Base-by-base conservation (phyloP, 2,888 invertebrate genomes). In the Pinctada fucata region DNA sequence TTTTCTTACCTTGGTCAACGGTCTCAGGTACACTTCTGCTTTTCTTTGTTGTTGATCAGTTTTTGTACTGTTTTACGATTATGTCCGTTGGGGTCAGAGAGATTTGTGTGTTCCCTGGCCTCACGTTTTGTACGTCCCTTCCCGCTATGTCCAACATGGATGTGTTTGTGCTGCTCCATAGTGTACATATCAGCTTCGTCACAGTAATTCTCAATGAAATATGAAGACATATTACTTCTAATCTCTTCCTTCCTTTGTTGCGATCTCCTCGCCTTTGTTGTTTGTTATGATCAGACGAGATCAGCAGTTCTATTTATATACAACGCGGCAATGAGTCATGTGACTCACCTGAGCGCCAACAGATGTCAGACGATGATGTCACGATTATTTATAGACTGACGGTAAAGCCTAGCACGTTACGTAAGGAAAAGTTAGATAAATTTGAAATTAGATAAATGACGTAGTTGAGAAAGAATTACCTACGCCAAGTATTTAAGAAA, bases 21-120 rank as follows among this genome's bases (percentile, higher is more conserved):
- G 31, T 31, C 31, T 58, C 58, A 58, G 58, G 8, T 58, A 6
- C 13, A 13, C 13, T 13, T 58, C 47, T 76, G 76, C 45, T 81
- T 81, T 49, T 88, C 84, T 50, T 86, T 82, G 76, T 86, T 88
- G 82, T 90, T 90, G 70, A 89, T 72, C 5, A 90, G 83, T 82
- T 90, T 90, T 79, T 85, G 87, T 16, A 96, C 94, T 91, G 97
- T 95, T 94, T 98, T 98, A 93, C 98, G 95, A 72, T 97, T 96
- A 94, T 98, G 97, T 87, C 98, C 98, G 91, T 95, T 95, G 83
- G 97, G 97, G 93, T 98, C 97, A 93, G 95, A 95, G 93, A 97
- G 97, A 93, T 98, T 98, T 65, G 97, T 97, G 93, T 97, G 97
- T 87, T 95, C 95, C 91, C 94, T 95, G 74, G 95, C 97, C 93